Conservation (phyloP, 2,797 vertebrate genomes). For the Poliocrania exsul region DNA sequence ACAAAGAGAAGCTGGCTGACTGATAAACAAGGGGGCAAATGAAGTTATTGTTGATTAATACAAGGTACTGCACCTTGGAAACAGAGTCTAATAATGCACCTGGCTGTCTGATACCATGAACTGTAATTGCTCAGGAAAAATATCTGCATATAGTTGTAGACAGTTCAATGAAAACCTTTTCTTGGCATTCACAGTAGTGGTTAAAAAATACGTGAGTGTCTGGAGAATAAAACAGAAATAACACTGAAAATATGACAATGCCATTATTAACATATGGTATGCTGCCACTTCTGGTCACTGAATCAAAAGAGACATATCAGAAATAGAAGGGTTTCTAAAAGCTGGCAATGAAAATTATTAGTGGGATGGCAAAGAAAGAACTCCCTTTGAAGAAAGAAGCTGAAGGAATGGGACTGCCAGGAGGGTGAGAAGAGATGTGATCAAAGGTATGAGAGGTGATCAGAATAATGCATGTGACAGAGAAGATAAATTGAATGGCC, state of each 20-base stretch:
- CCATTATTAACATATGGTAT: background rate
- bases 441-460: background rate
- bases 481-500: background rate
- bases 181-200: background rate
- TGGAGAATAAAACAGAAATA: background rate
- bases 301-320: background rate
- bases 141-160: background rate
- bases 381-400: background rate
- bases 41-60: slow-evolving; percentile 45
- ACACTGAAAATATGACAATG: background rate
- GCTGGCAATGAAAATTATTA: background rate
- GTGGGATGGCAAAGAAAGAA: slow-evolving; percentile 21
- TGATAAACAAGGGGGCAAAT: slow-evolving; percentile 16
- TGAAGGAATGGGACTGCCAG: background rate
- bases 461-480: background rate
- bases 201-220: background rate
- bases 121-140: slow-evolving; percentile 1
- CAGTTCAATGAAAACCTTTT: background rate
- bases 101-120: background rate
- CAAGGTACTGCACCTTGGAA: slow-evolving; percentile 18
- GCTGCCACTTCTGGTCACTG: slow-evolving; percentile 7
- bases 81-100: slow-evolving; percentile 6
- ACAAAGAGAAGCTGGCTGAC: background rate
- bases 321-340: slow-evolving; percentile 3
- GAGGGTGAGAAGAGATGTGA: background rate